Evolutionary conservation across 2,888 invertebrate genomes (phyloP), one percentile per base, ranked within the genome.

Genomic region (Morpho achilles): DNA sequence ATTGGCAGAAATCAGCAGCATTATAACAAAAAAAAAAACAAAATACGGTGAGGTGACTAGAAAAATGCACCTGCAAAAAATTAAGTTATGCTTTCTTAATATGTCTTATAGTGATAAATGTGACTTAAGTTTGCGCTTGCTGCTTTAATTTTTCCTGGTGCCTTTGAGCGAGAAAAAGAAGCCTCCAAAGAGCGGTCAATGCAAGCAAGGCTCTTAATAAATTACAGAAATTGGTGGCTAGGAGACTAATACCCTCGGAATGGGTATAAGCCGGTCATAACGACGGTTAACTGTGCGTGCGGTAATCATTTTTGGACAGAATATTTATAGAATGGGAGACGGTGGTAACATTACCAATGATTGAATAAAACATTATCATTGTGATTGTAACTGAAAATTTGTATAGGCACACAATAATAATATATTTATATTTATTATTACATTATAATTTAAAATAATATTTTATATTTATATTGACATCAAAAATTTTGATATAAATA

Each of bases 301-400:
- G 69, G 88, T 87, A 87, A 88, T 90, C 88, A 88, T 87, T 87
- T 87, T 84, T 76, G 82, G 83, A 82, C 86, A 78, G 87, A 82
- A 82, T 82, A 86, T 84, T 84, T 82, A 23, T 54, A 54, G 54
- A 48, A 8, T 42, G 9, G 42, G 54, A 54, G 47, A 41, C 47
- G 8, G 9, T 16, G 1, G 32, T 3, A 7, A 16, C 44, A 52
- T 52, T 42, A 8, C n/a, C 9, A 4, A 5, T 7, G 40, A 41
- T 10, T 4, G 7, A 22, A 23, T 7, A 8, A 7, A 7, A 49
- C 9, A n/a, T 16, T 16, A 16, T 16, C 16, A 16, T 16, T 16
- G 16, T 16, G 16, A 16, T 16, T 16, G 16, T 16, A 16, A 16
- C 16, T 16, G 16, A 16, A 32, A 32, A 32, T 32, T 3, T 32